phyloP scores from a whole-genome alignment of 2,888 invertebrate genomes.

The Troides oblongomaculatus region DNA sequence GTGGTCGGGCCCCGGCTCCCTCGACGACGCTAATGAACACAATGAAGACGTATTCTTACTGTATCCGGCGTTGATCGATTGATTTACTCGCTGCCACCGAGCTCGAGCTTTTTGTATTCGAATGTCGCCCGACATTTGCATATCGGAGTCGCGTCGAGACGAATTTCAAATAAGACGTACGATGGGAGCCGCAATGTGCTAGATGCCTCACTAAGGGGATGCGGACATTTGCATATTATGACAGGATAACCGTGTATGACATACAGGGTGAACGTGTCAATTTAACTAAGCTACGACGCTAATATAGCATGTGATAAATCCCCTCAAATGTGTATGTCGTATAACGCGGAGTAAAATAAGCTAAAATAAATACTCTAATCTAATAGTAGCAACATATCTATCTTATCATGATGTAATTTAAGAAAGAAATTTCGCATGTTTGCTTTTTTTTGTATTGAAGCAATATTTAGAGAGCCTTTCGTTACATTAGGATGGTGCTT shows the following conservation, averaged over 20 bases:
- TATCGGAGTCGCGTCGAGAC: slow-evolving; percentile 68
- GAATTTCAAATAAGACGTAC: slow-evolving; percentile 68
- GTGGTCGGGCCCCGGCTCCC: slow-evolving; percentile 52
- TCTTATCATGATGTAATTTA: too few relatives aligned
- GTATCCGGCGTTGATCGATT: slow-evolving; percentile 80
- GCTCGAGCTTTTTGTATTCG: slow-evolving; percentile 79
- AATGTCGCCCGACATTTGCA: slow-evolving; percentile 75
- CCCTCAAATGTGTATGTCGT: background rate
- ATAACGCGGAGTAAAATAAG: background rate
- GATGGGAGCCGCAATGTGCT: slow-evolving; percentile 28
- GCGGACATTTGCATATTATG: slow-evolving; percentile 29
- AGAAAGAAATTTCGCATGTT: too few relatives aligned
- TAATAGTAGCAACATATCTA: too few relatives aligned
- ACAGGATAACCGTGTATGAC: slow-evolving; percentile 25
- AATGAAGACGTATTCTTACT: slow-evolving; percentile 78
- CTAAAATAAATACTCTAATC: background rate
- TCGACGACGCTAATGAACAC: slow-evolving; percentile 76
- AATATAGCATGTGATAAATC: slow-evolving; percentile 10
- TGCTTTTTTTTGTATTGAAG: too few relatives aligned
- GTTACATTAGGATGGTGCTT: too few relatives aligned
- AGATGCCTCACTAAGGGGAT: slow-evolving; percentile 25
- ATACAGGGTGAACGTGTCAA: slow-evolving; percentile 24
- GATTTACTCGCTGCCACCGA: slow-evolving; percentile 79
- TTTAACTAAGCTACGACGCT: slow-evolving; percentile 9
- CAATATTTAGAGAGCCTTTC: too few relatives aligned